These are phyloP conservation scores for Ploceus nigricollis DNA, from an alignment of 2,113 vertebrate genomes.

Conservation along the genomic window DNA sequence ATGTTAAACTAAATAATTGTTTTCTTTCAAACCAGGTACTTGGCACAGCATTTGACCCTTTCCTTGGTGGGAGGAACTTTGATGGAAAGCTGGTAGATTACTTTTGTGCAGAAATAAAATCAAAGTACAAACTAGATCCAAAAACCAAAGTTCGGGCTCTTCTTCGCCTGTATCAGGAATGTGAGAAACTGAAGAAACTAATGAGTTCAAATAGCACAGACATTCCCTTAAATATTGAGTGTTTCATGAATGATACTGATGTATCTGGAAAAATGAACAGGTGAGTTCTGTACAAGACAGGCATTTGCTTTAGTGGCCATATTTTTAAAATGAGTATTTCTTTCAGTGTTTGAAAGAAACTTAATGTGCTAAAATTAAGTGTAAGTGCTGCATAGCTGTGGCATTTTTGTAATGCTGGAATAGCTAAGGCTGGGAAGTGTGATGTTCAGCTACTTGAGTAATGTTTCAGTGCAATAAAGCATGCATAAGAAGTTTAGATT, in stretches of 20 bases:
- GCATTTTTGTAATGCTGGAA: not conserved
- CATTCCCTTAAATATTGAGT: constrained; percentile 79
- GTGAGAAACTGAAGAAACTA: constrained; percentile 82
- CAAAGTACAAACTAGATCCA: constrained; percentile 79
- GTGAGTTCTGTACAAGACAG: constrained; percentile 22
- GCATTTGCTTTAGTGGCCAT: not conserved
- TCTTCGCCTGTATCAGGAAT: constrained; percentile 80
- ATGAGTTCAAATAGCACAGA: constrained; percentile 84
- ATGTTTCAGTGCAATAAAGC: not conserved
- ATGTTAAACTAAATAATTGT: not conserved
- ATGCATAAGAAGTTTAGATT: not conserved
- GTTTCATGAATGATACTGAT: constrained; percentile 81
- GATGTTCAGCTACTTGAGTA: not conserved
- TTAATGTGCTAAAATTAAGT: not conserved
- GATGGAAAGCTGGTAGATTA: constrained; percentile 81
- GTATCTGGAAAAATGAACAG: constrained; percentile 81
- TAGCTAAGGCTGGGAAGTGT: not conserved
- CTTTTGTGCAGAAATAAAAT: constrained; percentile 80
- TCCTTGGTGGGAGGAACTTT: constrained; percentile 80
- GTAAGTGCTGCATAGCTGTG: not conserved
- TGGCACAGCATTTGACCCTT: constrained; percentile 82
- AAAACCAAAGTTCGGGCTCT: constrained; percentile 76
- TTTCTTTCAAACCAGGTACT: constrained; percentile 71
- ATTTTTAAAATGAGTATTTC: not conserved
- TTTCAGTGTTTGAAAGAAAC: not conserved